Conservation (phyloP, 2,888 invertebrate species). For the Ganaspis brasiliensis region DNA sequence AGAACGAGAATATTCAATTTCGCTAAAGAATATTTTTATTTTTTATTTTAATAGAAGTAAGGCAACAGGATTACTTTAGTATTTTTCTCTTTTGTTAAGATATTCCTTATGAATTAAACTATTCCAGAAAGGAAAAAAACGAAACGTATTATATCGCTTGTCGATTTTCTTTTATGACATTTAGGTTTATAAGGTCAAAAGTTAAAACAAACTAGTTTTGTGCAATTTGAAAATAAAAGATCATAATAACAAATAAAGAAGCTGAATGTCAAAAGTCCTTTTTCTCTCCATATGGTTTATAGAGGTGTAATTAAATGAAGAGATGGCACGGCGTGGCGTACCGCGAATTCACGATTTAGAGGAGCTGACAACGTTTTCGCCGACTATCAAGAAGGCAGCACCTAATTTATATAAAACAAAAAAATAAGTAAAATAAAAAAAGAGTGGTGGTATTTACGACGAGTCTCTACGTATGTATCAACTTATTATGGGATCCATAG, state of each 20-base stretch:
- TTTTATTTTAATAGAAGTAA: no score
- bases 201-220: conserved; percentile 38
- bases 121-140: no score
- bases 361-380: conserved; percentile 58
- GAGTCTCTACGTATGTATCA: conserved; percentile 38
- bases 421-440: conserved; percentile 24
- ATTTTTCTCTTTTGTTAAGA: no score
- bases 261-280: conserved; percentile 55
- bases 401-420: conserved; percentile 64
- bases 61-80: no score
- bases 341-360: conserved; percentile 53
- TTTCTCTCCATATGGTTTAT: conserved; percentile 63
- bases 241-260: conserved; percentile 31
- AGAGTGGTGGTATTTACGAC: conserved; percentile 44
- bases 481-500: conserved; percentile 53
- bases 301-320: conserved; percentile 67
- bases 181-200: background rate
- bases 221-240: background rate
- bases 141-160: no score
- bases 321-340: conserved; percentile 21
- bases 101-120: no score
- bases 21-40: no score
- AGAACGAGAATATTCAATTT: no score
- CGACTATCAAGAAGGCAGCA: conserved; percentile 54
- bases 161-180: no score